Evolutionary conservation across 1,140 invertebrate species (phyloP).

Genomic region (Oreohelix idahoensis): DNA sequence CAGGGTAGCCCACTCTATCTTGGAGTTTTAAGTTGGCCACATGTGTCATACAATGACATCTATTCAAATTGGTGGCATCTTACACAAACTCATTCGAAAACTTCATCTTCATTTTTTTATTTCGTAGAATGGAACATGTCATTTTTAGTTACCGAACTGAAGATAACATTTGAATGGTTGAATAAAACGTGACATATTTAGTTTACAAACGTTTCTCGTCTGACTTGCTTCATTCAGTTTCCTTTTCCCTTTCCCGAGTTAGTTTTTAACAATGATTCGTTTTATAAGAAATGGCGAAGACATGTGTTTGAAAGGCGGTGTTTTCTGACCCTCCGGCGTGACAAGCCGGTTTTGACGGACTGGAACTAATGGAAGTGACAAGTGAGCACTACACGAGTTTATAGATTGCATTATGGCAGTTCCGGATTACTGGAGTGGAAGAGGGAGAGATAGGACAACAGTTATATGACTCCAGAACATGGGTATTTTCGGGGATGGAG

Average conservation of each 20-base stretch:
- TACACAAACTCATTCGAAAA: slow-evolving; percentile 6
- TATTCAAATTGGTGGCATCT: background rate
- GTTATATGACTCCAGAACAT: too few species aligned
- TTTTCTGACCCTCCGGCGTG: background rate
- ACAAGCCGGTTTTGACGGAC: background rate
- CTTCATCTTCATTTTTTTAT: background rate
- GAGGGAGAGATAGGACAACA: too few species aligned
- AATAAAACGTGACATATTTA: background rate
- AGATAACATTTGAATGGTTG: background rate
- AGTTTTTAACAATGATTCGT: background rate
- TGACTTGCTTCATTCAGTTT: slow-evolving; percentile 1
- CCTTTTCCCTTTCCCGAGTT: background rate
- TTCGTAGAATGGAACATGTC: background rate
- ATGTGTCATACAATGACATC: slow-evolving; percentile 8
- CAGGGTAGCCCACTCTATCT: background rate
- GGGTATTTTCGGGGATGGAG: too few species aligned
- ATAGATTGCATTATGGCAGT: background rate
- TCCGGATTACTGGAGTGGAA: background rate
- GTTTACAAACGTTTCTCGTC: background rate
- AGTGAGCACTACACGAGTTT: background rate
- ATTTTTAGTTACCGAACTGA: background rate
- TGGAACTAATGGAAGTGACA: background rate
- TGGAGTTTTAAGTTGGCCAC: background rate
- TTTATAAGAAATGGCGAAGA: background rate
- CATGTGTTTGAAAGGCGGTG: background rate